phyloP scores from a whole-genome alignment of 2,797 vertebrate genomes.

The Coracias cyanogaster region DNA sequence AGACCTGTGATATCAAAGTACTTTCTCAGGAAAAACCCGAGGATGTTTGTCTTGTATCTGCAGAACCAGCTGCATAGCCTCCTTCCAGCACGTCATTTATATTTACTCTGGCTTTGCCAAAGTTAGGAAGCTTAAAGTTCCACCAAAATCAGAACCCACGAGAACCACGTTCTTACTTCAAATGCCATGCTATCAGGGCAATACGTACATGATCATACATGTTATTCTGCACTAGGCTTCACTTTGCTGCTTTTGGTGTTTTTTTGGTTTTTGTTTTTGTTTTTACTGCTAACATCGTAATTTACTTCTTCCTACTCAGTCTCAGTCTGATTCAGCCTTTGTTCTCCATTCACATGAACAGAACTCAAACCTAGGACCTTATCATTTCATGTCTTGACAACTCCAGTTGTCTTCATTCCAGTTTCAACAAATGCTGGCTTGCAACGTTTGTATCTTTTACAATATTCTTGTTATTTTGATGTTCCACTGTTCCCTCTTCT shows the following conservation, averaged over 20 bases:
- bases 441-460: background rate
- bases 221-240: background rate
- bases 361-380: conserved; percentile 14
- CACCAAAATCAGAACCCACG: background rate
- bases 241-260: background rate
- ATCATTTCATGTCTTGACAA: conserved; percentile 55
- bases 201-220: background rate
- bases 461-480: background rate
- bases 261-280: background rate
- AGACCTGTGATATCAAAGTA: background rate
- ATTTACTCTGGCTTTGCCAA: background rate
- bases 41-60: background rate
- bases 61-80: background rate
- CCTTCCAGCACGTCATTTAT: background rate
- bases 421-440: conserved; percentile 41
- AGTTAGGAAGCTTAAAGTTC: background rate
- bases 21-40: background rate
- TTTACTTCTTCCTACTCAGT: background rate
- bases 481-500: conserved; percentile 24
- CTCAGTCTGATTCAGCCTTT: conserved; percentile 53
- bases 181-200: background rate
- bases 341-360: conserved; percentile 3
- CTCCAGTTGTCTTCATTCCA: conserved; percentile 15
- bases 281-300: background rate
- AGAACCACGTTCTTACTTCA: background rate